A percentile compares a stretch with the other conserved stretches of the same genome.
These are phyloP conservation scores for Nomada hirtipes DNA, from an alignment of 2,888 invertebrate species.

Conservation along the genomic window DNA sequence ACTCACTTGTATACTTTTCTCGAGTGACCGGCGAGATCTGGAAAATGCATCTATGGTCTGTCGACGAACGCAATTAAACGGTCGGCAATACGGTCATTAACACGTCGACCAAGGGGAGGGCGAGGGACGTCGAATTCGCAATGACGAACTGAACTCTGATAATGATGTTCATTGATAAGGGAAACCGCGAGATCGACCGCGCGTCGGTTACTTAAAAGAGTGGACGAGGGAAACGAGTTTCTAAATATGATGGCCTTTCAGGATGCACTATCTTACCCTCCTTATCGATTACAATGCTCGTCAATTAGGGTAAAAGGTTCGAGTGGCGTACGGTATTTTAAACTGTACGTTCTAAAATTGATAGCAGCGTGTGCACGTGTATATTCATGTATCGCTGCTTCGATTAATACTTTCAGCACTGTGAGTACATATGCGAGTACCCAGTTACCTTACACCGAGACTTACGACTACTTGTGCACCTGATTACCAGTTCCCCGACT, in stretches of 20 bases:
- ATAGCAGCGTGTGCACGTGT: too few species aligned
- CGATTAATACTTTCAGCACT: too few species aligned
- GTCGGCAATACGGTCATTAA: too few species aligned
- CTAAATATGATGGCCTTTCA: background rate
- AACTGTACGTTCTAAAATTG: too few species aligned
- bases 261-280: background rate
- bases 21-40: conserved; percentile 3
- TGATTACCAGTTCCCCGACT: too few species aligned
- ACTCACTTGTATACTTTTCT: conserved; percentile 5
- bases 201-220: background rate
- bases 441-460: too few species aligned
- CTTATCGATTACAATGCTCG: conserved; percentile 1
- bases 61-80: background rate
- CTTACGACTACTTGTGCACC: too few species aligned
- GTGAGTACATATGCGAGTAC: too few species aligned
- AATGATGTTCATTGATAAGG: background rate
- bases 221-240: background rate
- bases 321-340: background rate
- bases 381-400: too few species aligned
- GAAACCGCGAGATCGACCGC: background rate
- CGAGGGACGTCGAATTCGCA: too few species aligned
- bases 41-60: conserved; percentile 6
- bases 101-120: too few species aligned
- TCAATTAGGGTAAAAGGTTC: background rate
- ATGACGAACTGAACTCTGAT: too few species aligned